Conservation (phyloP, 2,113 vertebrate genomes). For the Galeopterus variegatus region DNA sequence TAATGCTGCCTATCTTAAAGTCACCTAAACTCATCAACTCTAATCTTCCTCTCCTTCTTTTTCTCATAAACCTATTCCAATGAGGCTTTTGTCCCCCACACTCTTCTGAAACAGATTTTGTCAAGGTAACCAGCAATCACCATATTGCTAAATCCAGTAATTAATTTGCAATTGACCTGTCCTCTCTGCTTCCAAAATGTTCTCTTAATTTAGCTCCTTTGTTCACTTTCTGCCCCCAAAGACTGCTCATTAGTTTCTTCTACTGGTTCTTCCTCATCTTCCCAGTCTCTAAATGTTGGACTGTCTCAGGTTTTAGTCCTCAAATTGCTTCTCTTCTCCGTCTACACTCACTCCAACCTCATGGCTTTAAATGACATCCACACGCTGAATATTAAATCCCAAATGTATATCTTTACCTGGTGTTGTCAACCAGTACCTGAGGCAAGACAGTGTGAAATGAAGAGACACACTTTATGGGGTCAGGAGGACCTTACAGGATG, state of each 20-base stretch:
- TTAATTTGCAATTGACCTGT: background rate
- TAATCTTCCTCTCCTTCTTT: background rate
- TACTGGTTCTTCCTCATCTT: conserved; percentile 2
- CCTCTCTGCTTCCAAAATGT: conserved; percentile 7
- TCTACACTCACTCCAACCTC: background rate
- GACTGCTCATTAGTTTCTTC: conserved; percentile 31
- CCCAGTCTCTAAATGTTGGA: background rate
- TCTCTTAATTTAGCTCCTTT: conserved; percentile 4
- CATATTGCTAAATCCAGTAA: background rate
- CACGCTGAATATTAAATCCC: background rate
- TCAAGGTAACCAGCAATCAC: background rate
- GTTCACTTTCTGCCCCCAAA: conserved; percentile 16
- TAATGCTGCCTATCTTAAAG: background rate
- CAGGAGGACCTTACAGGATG: no score
- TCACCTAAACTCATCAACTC: background rate
- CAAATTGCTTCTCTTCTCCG: background rate
- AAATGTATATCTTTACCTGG: background rate
- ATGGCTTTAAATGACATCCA: background rate
- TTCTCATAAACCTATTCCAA: background rate
- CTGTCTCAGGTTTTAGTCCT: background rate
- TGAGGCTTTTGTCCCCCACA: background rate
- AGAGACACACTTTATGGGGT: no score
- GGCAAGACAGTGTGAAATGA: no score
- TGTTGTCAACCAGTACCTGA: no score
- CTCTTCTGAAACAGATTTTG: background rate